These are phyloP conservation scores for Trachelus stipa DNA, from an alignment of 2,888 invertebrate genomes.

Conservation along the genomic window DNA sequence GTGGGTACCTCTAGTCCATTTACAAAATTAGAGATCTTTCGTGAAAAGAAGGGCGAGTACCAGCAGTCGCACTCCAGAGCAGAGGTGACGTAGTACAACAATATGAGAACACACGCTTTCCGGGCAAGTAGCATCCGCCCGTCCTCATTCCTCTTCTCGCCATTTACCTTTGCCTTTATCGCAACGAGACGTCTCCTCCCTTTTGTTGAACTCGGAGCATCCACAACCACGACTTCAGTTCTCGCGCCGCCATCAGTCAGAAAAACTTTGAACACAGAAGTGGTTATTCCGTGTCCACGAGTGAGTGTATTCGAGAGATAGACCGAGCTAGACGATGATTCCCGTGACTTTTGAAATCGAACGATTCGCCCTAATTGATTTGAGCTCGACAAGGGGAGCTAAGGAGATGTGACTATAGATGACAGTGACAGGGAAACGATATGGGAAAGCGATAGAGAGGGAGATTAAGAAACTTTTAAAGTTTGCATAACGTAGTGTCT, in stretches of 20 bases:
- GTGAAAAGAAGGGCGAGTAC: conserved; percentile 23
- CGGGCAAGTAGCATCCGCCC: not conserved
- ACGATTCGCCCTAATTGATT: not conserved
- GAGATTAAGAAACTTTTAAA: not conserved
- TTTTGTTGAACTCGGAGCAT: not conserved
- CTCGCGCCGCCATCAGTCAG: not conserved
- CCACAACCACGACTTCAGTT: not conserved
- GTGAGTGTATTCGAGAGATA: not conserved
- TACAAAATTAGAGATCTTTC: conserved; percentile 50
- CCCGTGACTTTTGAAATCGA: not conserved
- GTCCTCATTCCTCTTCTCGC: conserved; percentile 18
- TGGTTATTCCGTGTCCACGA: conserved; percentile 59
- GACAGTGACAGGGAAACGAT: not conserved
- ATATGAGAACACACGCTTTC: conserved; percentile 2
- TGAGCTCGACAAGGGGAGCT: not conserved
- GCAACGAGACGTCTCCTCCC: not conserved
- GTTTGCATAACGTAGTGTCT: not conserved
- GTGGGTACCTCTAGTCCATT: conserved; percentile 33
- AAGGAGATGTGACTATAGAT: not conserved
- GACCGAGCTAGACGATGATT: not conserved
- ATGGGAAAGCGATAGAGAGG: not conserved
- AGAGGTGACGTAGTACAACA: conserved; percentile 38
- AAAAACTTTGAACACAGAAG: conserved; percentile 61
- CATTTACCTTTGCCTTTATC: not conserved
- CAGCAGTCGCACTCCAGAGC: conserved; percentile 34